These are phyloP conservation scores for Tiliacea citrago DNA, from an alignment of 2,888 invertebrate genomes.

Conservation along the genomic window DNA sequence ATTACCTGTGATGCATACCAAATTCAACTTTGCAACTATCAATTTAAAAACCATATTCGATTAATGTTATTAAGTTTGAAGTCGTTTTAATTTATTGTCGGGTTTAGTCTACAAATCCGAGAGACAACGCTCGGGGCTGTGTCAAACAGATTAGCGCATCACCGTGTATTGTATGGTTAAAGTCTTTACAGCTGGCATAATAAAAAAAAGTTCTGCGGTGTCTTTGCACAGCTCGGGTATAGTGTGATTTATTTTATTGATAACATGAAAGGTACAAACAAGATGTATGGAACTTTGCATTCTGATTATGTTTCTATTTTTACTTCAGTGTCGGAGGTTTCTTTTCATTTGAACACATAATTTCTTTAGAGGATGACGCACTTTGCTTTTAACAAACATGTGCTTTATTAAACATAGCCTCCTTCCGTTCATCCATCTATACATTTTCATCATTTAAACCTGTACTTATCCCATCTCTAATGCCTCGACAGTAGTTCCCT, in stretches of 20 bases:
- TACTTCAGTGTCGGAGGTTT: slow-evolving; percentile 32
- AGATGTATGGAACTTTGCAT: slow-evolving; percentile 75
- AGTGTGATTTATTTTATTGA: slow-evolving; percentile 80
- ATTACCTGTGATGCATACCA: slow-evolving; percentile 73
- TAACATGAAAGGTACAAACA: slow-evolving; percentile 79
- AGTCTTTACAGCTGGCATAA: slow-evolving; percentile 77
- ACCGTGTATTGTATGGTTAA: slow-evolving; percentile 83
- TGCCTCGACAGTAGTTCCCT: not conserved
- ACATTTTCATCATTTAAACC: slow-evolving; percentile 7
- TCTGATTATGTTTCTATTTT: slow-evolving; percentile 71
- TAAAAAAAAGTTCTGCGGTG: slow-evolving; percentile 79
- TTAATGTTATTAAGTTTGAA: slow-evolving; percentile 58
- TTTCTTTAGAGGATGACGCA: not conserved
- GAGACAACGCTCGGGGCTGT: slow-evolving; percentile 80
- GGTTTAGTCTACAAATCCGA: slow-evolving; percentile 80
- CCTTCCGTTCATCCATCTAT: no score
- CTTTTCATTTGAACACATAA: not conserved
- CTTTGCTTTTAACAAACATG: not conserved
- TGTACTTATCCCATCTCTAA: not conserved
- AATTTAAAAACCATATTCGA: slow-evolving; percentile 74
- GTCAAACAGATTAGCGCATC: slow-evolving; percentile 84
- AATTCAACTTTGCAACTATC: slow-evolving; percentile 77
- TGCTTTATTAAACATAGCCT: not conserved
- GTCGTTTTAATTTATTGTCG: slow-evolving; percentile 77
- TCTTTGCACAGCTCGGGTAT: slow-evolving; percentile 69